A percentile compares a stretch with the other conserved stretches of the same genome.
phyloP scores from a whole-genome alignment of 23 tunicate species.

The Halocynthia aurantium region DNA sequence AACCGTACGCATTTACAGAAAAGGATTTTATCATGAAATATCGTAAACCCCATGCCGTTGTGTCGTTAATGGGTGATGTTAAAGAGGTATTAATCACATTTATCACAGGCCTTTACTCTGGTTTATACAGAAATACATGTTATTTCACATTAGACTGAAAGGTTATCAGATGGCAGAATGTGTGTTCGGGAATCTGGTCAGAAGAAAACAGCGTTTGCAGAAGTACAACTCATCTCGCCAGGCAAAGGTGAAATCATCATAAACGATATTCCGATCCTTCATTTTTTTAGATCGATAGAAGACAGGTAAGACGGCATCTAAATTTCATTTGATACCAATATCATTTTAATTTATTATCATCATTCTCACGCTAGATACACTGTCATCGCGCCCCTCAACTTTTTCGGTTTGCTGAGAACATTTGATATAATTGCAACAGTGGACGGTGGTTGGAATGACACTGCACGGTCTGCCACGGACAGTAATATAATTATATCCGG shows the following conservation, averaged over 20 bases:
- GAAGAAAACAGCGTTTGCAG: conserved; percentile 57
- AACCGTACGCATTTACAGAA: conserved; percentile 31
- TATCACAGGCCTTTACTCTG: neutral
- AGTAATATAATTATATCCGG: too few relatives aligned
- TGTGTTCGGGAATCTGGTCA: conserved; percentile 36
- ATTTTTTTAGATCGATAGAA: conserved; percentile 26
- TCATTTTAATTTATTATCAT: neutral
- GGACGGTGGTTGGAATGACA: conserved; percentile 1
- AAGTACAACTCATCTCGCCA: conserved; percentile 29
- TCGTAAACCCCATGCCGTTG: conserved; percentile 8
- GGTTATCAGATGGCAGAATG: conserved; percentile 33
- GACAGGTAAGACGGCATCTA: conserved; percentile 43
- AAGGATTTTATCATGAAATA: conserved; percentile 77
- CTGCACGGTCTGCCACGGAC: neutral
- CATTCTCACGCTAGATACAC: conserved; percentile 30
- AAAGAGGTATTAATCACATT: neutral
- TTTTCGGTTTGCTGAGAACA: conserved; percentile 26
- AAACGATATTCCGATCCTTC: conserved; percentile 36
- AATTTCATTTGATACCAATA: conserved; percentile 1
- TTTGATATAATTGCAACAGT: conserved; percentile 70
- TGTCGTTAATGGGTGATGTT: conserved; percentile 15
- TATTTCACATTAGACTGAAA: neutral
- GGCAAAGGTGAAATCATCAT: conserved; percentile 62
- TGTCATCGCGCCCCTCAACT: conserved; percentile 49
- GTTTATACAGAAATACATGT: neutral